These are phyloP conservation scores for Philereme transversata DNA, from an alignment of 2,888 invertebrate genomes.

Conservation along the genomic window DNA sequence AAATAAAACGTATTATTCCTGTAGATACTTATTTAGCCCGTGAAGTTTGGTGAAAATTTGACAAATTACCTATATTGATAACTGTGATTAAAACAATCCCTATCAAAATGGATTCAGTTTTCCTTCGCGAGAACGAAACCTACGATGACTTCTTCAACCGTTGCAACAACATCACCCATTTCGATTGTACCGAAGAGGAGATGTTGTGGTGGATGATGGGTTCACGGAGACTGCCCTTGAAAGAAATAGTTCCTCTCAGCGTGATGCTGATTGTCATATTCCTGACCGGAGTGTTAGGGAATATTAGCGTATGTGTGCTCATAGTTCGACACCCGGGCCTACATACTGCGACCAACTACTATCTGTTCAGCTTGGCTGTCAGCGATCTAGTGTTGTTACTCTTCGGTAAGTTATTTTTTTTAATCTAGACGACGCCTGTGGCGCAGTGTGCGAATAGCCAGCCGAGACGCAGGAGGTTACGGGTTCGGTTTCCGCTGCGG, in stretches of 20 bases:
- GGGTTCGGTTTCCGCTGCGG: too few species aligned
- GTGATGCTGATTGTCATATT: constrained; percentile 91
- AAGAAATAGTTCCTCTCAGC: constrained; percentile 85
- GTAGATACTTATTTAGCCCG: too few species aligned
- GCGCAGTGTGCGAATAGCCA: too few species aligned
- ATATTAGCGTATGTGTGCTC: constrained; percentile 92
- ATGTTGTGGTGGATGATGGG: constrained; percentile 85
- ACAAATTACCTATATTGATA: background rate
- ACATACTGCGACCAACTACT: constrained; percentile 96
- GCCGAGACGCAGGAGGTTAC: too few species aligned
- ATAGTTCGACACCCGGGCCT: constrained; percentile 91
- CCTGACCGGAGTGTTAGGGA: constrained; percentile 92
- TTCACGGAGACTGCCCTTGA: constrained; percentile 84
- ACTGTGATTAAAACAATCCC: background rate
- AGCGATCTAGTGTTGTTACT: constrained; percentile 92
- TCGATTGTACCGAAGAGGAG: constrained; percentile 85
- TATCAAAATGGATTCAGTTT: constrained; percentile 56
- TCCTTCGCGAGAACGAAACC: constrained; percentile 67
- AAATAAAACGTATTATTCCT: too few species aligned
- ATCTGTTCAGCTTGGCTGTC: constrained; percentile 94
- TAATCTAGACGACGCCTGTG: too few species aligned
- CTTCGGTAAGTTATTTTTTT: constrained; percentile 86
- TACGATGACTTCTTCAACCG: constrained; percentile 72
- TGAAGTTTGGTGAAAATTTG: background rate
- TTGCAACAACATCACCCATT: constrained; percentile 73